Evolutionary conservation across 2,113 vertebrate genomes (phyloP).

Genomic region (Perca fluviatilis): DNA sequence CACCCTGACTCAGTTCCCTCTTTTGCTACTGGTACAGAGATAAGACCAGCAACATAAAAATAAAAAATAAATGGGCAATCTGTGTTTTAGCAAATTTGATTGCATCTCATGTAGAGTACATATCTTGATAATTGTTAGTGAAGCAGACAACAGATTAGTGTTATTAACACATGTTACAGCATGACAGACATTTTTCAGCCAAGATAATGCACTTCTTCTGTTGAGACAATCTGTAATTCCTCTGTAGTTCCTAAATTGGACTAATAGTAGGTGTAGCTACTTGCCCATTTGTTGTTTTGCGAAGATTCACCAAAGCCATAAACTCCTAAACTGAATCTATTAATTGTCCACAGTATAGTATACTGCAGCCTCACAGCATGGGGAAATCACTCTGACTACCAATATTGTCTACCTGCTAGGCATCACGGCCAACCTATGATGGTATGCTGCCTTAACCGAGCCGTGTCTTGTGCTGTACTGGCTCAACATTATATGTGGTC

Average conservation of each 20-base stretch:
- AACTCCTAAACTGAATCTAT: not conserved
- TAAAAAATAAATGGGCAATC: too few relatives aligned
- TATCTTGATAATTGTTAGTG: not conserved
- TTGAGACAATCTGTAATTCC: not conserved
- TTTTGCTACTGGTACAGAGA: slow-evolving; percentile 14
- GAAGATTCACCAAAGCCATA: not conserved
- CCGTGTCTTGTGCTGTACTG: not conserved
- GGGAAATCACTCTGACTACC: not conserved
- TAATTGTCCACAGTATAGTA: not conserved
- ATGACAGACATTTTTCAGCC: too few relatives aligned
- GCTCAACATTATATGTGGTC: not conserved
- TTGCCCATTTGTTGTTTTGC: not conserved
- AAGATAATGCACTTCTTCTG: too few relatives aligned
- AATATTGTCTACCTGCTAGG: not conserved
- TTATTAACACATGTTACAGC: too few relatives aligned
- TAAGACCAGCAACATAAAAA: not conserved
- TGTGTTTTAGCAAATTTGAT: not conserved
- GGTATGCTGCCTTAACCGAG: not conserved
- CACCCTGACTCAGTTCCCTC: slow-evolving; percentile 56
- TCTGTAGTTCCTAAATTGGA: not conserved
- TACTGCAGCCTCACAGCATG: not conserved
- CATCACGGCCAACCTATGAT: not conserved
- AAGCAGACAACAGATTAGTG: too few relatives aligned
- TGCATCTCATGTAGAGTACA: not conserved
- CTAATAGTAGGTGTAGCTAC: not conserved